Evolutionary conservation across 1,140 invertebrate species (phyloP), one percentile per base, ranked within the genome.

Genomic region (Drosophila obscura): DNA sequence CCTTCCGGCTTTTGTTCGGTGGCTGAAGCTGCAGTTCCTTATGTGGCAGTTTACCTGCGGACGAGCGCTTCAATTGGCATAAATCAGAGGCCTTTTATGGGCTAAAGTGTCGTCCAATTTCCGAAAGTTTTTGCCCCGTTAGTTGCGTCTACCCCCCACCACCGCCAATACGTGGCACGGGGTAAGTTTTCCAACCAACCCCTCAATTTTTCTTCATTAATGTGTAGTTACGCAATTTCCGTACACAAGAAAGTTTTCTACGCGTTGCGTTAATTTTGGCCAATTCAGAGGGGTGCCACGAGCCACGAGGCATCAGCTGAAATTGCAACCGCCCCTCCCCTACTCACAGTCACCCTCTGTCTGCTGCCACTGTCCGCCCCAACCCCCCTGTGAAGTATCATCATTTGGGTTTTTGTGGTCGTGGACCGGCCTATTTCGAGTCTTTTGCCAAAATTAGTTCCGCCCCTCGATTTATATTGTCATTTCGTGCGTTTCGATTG

Each of bases 391-490:
- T 56, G 49, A 64, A 80, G 77, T 75, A 80, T 79, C 80, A 82
- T 83, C 76, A 88, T 88, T 81, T 63, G 56, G 64, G 71, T 74
- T 81, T 83, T 67, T 84, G 82, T 73, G 82, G 77, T 63, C 73
- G 61, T 49, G 58, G 71, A 48, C 61, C 84, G 57, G 83, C 83
- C 83, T 88, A 88, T 87, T 88, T 88, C 79, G 66, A 87, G 83
- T 87, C 83, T 87, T 88, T 88, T 79, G 84, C 83, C 79, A 88
- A 71, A 87, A 87, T 87, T 88, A 87, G 83, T 83, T 87, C 83
- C 83, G 83, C 83, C 83, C 83, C 83, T 88, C 83, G 83, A 87
- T 87, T 87, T 87, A 87, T 87, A 88, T 87, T 87, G 83, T 87
- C 83, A 88, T 87, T 87, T 88, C 79, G 83, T 87, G 79, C 83